Base-by-base conservation (phyloP, 2,888 invertebrate species). In the Ennomos quercinarius region DNA sequence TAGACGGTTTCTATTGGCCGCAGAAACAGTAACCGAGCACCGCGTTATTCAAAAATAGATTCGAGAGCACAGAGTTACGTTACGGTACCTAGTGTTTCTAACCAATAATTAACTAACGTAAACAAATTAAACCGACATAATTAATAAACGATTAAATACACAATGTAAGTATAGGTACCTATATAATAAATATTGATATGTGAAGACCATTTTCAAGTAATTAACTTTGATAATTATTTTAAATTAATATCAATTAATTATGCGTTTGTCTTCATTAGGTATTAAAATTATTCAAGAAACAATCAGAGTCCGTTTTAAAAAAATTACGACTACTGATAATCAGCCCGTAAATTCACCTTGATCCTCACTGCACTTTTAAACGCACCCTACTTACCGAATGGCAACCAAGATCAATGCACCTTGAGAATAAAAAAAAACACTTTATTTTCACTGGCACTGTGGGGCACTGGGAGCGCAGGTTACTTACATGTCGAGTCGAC, bases 401-500 rank as follows among this genome's bases (percentile, higher is more conserved):
- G 56, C 62, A 66, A 61, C 75, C 69, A 76, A 81, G 80, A 83
- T 74, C 78, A 82, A 84, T 80, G 78, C 86, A 88, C 87, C 78
- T 82, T 80, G 65, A 68, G 66, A 68, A 68, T 63, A 73, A 74
- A 84, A 81, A n/a, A 78, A 77, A 80, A 70, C 84, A 84, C 83
- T 83, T 71, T 62, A 64, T 74, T 73, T 79, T 80, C 86, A 86
- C 86, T 81, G 74, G 78, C 88, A 89, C 87, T 84, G 77, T 47
- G n/a, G 71, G 71, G 69, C 87, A 86, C 87, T 83, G 80, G 76
- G 77, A 56, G 55, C 42, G 79, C 80, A 78, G 74, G 77, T 67
- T 92, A 92, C 92, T 92, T 92, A 92, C 92, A 91, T 92, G 89
- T 91, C 89, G 92, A 92, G 91, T 91, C 92, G 92, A 89, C 91